Evolutionary conservation across 1,140 invertebrate species (phyloP), one percentile per base, ranked within the genome.

Genomic region (Leptonema lineaticorne): DNA sequence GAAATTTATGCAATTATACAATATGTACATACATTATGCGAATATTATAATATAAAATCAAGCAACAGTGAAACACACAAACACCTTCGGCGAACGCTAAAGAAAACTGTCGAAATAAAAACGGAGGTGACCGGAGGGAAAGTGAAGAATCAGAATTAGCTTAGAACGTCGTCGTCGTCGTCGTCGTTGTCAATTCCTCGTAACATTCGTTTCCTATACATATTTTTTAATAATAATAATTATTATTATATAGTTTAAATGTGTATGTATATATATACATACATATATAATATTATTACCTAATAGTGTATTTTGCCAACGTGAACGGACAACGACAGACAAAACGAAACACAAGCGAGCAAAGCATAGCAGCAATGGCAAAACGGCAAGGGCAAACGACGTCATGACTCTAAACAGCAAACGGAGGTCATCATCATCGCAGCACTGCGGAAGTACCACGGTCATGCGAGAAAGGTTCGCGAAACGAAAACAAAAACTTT

Each of bases 391-490:
- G 50, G 50, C 50, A 53, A 22, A 11, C 50, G 20, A 53, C 50
- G 50, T 53, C 50, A 53, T 24, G 50, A 20, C 11, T 7, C 50
- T 53, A 48, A 26, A 22, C 22, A 24, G 50, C 50, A 20, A 24
- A n/a, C 22, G 50, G 50, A 53, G 50, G 50, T 53, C 50, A 53
- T 53, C 50, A 53, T 53, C 50, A 53, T 24, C 50, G 50, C 37
- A 41, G n/a, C n/a, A n/a, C n/a, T n/a, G n/a, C 50, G 50, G 50
- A 53, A 53, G 50, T 53, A 24, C 50, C 50, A 53, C 22, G 50
- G 50, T 24, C 50, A 22, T 7, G 3, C 46, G 46, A 48, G 46
- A 53, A 53, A 53, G 50, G 50, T 53, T 24, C 50, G n/a, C 8
- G 22, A n/a, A 3, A 14, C 50, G 50, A 53, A 53, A 24, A 53